phyloP scores from a whole-genome alignment of 2,888 invertebrate species.

The Andricus curvator region DNA sequence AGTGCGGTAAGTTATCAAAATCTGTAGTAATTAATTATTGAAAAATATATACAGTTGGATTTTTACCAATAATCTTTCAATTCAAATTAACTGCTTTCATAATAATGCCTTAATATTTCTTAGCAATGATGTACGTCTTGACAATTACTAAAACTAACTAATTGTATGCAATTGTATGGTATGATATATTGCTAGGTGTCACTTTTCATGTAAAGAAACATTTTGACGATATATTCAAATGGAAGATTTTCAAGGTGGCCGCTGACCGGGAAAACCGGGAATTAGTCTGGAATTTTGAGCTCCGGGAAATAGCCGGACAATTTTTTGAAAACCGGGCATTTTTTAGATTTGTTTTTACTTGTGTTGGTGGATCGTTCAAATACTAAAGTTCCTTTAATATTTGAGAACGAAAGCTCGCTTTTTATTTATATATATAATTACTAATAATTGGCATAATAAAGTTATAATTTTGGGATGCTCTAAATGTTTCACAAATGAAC shows the following conservation, averaged over 20 bases:
- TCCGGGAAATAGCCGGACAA: no score
- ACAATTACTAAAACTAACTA: conserved; percentile 1
- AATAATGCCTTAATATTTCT: neutral
- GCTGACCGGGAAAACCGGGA: no score
- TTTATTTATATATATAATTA: no score
- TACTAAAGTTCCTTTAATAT: no score
- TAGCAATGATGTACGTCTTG: neutral
- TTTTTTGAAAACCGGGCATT: no score
- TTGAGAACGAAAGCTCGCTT: no score
- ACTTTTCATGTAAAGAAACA: neutral
- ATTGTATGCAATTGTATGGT: neutral
- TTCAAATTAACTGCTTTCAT: neutral
- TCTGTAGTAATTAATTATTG: neutral
- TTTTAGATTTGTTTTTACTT: no score
- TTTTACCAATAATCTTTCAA: neutral
- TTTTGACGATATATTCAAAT: neutral
- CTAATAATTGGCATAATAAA: no score
- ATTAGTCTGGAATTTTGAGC: no score
- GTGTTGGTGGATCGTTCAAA: no score
- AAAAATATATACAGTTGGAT: neutral
- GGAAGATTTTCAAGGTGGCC: neutral
- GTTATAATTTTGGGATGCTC: no score
- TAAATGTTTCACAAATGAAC: no score
- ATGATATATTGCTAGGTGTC: neutral
- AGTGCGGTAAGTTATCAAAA: conserved; percentile 81